phyloP scores from a whole-genome alignment of 2,113 vertebrate genomes.

The Elaphurus davidianus region DNA sequence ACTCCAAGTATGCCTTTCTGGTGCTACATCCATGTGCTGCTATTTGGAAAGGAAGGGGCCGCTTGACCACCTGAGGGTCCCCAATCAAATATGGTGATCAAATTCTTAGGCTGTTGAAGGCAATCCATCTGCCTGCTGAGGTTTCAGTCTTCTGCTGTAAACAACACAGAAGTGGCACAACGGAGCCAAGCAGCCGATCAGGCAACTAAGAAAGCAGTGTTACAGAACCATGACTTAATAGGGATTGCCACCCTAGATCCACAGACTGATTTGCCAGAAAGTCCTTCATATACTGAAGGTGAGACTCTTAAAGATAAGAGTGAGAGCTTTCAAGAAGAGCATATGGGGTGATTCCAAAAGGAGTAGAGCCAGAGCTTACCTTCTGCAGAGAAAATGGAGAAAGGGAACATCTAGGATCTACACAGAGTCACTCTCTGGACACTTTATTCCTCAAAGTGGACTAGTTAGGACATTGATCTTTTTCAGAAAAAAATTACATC shows the following conservation, averaged over 20 bases:
- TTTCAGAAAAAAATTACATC: neutral
- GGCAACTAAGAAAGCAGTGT: neutral
- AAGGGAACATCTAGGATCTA: neutral
- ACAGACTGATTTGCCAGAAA: neutral
- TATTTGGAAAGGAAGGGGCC: neutral
- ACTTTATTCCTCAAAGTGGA: neutral
- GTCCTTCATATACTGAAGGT: neutral
- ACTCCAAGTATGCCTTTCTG: neutral
- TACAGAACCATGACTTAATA: neutral
- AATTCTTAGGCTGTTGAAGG: neutral
- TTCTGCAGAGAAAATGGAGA: neutral
- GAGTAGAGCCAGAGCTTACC: neutral
- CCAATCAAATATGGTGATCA: neutral
- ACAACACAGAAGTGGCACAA: neutral
- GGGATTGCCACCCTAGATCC: neutral
- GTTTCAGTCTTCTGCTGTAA: neutral
- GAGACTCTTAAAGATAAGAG: neutral
- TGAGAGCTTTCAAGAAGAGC: neutral
- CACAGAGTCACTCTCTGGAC: neutral
- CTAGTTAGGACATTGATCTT: neutral
- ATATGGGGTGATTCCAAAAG: neutral
- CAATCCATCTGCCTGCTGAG: neutral
- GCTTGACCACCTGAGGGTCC: neutral
- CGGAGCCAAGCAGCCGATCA: neutral
- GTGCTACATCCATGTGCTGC: neutral